Percentiles rank a stretch among this genome's conserved stretches.
Conservation (phyloP, 2,888 invertebrate species). For the Polymixis flavicincta region DNA sequence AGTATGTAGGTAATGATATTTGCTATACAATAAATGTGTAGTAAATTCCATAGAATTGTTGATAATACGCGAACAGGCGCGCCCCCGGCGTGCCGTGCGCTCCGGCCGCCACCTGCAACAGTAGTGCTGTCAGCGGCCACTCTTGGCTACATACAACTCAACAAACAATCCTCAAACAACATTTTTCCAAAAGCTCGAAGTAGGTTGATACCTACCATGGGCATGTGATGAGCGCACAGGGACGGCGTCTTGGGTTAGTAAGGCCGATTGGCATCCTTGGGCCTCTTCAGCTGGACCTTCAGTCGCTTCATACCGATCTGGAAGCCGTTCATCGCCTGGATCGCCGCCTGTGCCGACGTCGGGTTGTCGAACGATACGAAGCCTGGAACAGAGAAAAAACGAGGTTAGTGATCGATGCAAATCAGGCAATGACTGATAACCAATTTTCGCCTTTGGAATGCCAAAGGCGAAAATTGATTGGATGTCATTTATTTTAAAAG, state of each 20-base stretch:
- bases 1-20: conserved; percentile 88
- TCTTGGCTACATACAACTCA: neutral
- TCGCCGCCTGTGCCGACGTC: conserved; percentile 99
- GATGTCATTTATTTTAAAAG: no score
- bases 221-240: conserved; percentile 85
- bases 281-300: conserved; percentile 99
- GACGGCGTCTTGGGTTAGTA: conserved; percentile 95
- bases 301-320: conserved; percentile 99
- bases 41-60: conserved; percentile 88
- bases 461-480: neutral
- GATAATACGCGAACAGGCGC: conserved; percentile 84
- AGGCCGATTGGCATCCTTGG: conserved; percentile 99
- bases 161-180: neutral
- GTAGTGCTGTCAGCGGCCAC: neutral
- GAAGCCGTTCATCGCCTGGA: conserved; percentile 99
- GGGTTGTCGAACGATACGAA: conserved; percentile 99
- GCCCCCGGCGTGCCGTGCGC: conserved; percentile 76
- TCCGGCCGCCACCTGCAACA: conserved; percentile 77
- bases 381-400: conserved; percentile 91
- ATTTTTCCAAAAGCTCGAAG: neutral
- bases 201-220: conserved; percentile 72
- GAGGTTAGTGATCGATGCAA: neutral
- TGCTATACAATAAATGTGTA: conserved; percentile 86
- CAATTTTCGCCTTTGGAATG: no score
- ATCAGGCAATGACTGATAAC: no score